A percentile compares a stretch with the other conserved stretches of the same genome.
These are phyloP conservation scores for Ceratina japonica DNA, from an alignment of 1,140 invertebrate species.

Conservation along the genomic window DNA sequence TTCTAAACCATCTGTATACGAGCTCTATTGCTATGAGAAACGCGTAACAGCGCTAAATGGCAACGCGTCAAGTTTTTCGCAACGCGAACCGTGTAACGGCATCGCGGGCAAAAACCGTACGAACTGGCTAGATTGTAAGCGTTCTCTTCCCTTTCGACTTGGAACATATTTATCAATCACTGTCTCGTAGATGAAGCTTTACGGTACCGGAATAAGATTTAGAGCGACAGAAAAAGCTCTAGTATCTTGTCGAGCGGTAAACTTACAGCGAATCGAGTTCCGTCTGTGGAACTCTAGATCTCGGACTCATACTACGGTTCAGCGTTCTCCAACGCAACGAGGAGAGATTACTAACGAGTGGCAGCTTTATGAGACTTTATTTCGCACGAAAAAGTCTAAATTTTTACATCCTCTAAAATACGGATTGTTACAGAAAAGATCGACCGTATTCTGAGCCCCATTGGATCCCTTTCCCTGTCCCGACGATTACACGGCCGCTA, in stretches of 20 bases:
- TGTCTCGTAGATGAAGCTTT: slow-evolving; percentile 10
- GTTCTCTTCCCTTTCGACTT: background rate
- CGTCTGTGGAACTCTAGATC: background rate
- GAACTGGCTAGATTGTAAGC: slow-evolving; percentile 19
- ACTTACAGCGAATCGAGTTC: background rate
- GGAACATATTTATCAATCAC: slow-evolving; percentile 36
- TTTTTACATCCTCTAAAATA: too few relatives aligned
- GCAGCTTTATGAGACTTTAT: too few relatives aligned
- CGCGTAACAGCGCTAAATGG: background rate
- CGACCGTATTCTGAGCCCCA: too few relatives aligned
- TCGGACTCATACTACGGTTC: background rate
- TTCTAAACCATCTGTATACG: too few relatives aligned
- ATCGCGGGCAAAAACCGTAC: slow-evolving; percentile 44
- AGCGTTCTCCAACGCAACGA: background rate
- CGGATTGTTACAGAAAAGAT: too few relatives aligned
- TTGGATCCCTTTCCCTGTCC: too few relatives aligned
- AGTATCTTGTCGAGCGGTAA: too few relatives aligned
- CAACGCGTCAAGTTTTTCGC: slow-evolving; percentile 50
- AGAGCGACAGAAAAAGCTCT: too few relatives aligned
- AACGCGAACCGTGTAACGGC: slow-evolving; percentile 44
- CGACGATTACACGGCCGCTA: too few relatives aligned
- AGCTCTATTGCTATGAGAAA: too few relatives aligned
- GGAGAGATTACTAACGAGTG: too few relatives aligned
- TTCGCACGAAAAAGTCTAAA: too few relatives aligned
- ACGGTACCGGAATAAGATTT: background rate